Evolutionary conservation across 2,888 invertebrate species (phyloP).

Genomic region (Xestia xanthographa): DNA sequence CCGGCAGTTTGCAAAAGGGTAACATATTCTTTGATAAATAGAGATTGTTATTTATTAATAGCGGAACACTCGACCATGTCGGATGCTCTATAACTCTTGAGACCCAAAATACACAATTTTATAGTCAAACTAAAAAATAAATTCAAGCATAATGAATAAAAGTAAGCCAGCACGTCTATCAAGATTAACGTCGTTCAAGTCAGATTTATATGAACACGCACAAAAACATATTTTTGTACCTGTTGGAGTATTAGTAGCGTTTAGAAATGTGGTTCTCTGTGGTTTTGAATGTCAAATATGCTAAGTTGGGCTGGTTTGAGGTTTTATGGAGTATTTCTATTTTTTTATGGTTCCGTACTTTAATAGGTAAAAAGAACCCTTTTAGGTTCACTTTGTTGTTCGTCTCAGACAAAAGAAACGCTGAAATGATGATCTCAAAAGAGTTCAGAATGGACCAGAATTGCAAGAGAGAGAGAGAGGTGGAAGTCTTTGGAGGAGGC

Average conservation of each 20-base stretch:
- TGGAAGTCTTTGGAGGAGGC: no score
- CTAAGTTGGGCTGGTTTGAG: constrained; percentile 45
- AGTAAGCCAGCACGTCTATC: constrained; percentile 68
- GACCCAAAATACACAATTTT: constrained; percentile 54
- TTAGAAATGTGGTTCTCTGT: constrained; percentile 58
- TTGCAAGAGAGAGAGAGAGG: no score
- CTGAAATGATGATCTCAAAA: no score
- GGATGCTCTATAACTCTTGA: constrained; percentile 25
- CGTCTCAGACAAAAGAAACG: no score
- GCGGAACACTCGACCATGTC: neutral
- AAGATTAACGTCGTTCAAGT: constrained; percentile 70
- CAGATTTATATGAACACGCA: constrained; percentile 68
- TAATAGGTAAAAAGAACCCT: no score
- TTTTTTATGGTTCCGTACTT: neutral
- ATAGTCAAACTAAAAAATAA: constrained; percentile 59
- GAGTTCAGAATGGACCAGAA: no score
- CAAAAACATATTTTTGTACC: constrained; percentile 69
- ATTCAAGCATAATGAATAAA: constrained; percentile 66
- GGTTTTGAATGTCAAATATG: constrained; percentile 61
- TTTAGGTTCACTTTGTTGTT: no score
- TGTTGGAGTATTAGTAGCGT: constrained; percentile 63
- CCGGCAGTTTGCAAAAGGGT: neutral
- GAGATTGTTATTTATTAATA: constrained; percentile 4
- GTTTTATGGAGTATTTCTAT: constrained; percentile 1
- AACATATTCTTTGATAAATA: neutral